Evolutionary conservation across 2,888 invertebrate species (phyloP).

Genomic region (Mythimna vitellina): DNA sequence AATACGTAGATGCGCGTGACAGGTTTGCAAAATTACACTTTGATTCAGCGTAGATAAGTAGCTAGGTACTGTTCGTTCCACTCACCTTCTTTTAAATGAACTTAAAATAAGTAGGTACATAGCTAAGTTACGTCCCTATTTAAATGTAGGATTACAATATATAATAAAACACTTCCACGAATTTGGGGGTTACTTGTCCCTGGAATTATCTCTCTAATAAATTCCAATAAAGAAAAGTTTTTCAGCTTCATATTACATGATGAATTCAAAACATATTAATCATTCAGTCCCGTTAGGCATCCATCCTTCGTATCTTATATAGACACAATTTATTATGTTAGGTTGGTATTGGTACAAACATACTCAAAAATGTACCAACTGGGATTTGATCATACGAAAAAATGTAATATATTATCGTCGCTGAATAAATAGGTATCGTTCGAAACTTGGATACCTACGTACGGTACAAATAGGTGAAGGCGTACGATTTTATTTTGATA

Average conservation of each 20-base stretch:
- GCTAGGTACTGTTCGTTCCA: not conserved
- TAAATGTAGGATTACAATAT: not conserved
- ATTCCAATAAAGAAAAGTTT: slow-evolving; percentile 15
- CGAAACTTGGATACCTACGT: slow-evolving; percentile 15
- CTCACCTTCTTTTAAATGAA: not conserved
- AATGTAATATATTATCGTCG: slow-evolving; percentile 59
- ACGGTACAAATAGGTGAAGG: slow-evolving; percentile 22
- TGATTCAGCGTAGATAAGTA: not conserved
- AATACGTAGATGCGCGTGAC: not conserved
- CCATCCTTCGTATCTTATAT: slow-evolving; percentile 39
- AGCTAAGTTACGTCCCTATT: not conserved
- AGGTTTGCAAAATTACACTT: not conserved
- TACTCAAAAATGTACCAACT: slow-evolving; percentile 48
- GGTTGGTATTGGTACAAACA: not conserved
- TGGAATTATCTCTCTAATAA: slow-evolving; percentile 4
- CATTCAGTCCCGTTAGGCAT: slow-evolving; percentile 37
- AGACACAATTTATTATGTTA: slow-evolving; percentile 47
- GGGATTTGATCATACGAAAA: slow-evolving; percentile 55
- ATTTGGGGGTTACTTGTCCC: not conserved
- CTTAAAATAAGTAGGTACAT: too few species aligned
- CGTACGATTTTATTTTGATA: not conserved
- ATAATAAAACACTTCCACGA: not conserved
- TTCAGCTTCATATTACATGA: slow-evolving; percentile 32
- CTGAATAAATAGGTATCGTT: slow-evolving; percentile 46
- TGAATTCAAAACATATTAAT: slow-evolving; percentile 43